phyloP scores from a whole-genome alignment of 2,888 invertebrate genomes.

The Acanthosepion lycidas region DNA sequence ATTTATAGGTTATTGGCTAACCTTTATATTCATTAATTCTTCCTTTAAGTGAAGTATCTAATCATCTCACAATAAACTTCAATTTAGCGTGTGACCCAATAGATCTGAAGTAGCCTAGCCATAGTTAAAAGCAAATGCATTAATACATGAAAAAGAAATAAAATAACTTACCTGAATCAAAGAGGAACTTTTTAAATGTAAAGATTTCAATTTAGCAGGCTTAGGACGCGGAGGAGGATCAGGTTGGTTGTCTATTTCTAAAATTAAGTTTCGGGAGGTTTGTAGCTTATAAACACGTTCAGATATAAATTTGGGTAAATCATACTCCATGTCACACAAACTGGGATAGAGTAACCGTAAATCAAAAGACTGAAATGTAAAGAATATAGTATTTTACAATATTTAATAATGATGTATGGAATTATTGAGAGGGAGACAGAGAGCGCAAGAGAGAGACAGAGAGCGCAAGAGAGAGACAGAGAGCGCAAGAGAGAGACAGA shows the following conservation, averaged over 20 bases:
- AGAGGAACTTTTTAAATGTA: constrained; percentile 75
- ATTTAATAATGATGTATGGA: background rate
- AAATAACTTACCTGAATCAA: constrained; percentile 50
- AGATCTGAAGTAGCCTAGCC: no score
- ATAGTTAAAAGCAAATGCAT: background rate
- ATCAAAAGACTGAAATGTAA: constrained; percentile 61
- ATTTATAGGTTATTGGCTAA: no score
- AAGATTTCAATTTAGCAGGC: constrained; percentile 81
- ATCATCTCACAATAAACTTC: no score
- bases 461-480: no score
- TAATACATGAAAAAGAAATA: background rate
- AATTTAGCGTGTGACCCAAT: no score
- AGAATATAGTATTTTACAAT: background rate
- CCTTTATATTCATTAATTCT: no score
- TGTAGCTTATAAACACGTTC: constrained; percentile 86
- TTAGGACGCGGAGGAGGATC: constrained; percentile 79
- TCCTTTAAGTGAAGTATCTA: no score
- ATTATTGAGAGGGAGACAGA: no score
- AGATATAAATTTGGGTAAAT: constrained; percentile 87
- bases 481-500: no score
- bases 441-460: no score
- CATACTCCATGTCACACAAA: constrained; percentile 80
- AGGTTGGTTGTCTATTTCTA: constrained; percentile 80
- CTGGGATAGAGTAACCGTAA: constrained; percentile 64
- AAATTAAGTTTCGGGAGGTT: constrained; percentile 82